A percentile compares a stretch with the other conserved stretches of the same genome.
Conservation (phyloP, 2,113 vertebrate species). For the Oceanites oceanicus region DNA sequence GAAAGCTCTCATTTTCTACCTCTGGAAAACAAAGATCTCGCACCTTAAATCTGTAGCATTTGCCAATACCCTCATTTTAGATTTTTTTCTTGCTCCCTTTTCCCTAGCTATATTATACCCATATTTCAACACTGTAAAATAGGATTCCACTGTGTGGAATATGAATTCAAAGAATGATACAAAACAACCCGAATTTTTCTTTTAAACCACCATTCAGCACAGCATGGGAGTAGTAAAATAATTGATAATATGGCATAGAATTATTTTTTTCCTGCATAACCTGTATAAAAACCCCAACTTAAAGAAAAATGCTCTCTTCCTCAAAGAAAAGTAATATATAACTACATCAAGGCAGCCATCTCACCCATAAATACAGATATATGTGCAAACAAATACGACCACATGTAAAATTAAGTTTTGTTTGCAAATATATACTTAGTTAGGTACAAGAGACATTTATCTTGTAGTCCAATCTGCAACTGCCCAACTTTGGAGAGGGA, state of each 20-base stretch:
- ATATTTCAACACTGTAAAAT: background rate
- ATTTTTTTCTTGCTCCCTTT: background rate
- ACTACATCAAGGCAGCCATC: background rate
- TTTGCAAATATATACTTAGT: background rate
- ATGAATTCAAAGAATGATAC: background rate
- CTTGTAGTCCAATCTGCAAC: background rate
- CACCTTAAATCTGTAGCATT: background rate
- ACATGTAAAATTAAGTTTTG: background rate
- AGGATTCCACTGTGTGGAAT: background rate
- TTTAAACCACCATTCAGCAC: background rate
- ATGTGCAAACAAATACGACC: background rate
- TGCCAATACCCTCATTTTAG: background rate
- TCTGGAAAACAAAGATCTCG: background rate
- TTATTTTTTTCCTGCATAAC: background rate
- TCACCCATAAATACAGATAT: background rate
- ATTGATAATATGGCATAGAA: background rate
- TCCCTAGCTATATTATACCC: background rate
- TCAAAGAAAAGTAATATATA: background rate
- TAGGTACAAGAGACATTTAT: background rate
- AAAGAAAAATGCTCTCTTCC: background rate
- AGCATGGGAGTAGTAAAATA: background rate
- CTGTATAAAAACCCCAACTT: background rate
- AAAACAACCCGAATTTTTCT: accelerated
- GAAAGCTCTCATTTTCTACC: background rate
- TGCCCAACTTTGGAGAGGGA: background rate